Evolutionary conservation across 2,797 vertebrate genomes (phyloP).

Genomic region (Clarias laeviceps): DNA sequence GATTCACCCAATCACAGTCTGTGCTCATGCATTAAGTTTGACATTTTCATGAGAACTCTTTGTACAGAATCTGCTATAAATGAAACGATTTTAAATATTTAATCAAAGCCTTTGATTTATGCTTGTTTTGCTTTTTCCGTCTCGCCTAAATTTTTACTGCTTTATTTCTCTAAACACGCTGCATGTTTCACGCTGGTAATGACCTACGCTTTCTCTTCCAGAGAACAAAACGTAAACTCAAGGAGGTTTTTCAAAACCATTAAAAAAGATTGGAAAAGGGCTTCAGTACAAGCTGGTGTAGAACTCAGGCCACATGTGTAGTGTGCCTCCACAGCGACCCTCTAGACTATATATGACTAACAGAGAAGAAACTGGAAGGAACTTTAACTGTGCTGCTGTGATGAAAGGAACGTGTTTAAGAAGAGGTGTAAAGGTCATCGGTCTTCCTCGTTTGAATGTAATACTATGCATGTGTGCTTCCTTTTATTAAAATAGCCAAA

Average conservation of each 20-base stretch:
- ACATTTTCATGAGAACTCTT: slow-evolving; percentile 12
- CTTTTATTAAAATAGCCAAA: neutral
- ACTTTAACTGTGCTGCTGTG: neutral
- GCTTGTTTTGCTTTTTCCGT: too few relatives aligned
- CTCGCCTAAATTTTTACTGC: neutral
- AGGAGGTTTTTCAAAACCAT: neutral
- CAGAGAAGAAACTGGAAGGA: neutral
- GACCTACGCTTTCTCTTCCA: neutral
- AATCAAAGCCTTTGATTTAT: neutral
- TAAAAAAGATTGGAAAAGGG: neutral
- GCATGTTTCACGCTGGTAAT: neutral
- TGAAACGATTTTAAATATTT: neutral
- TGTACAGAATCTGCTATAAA: neutral
- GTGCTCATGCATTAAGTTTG: neutral
- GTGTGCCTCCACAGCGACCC: neutral
- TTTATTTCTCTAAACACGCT: neutral
- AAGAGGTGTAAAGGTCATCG: neutral
- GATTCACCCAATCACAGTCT: slow-evolving; percentile 10
- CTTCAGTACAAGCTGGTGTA: slow-evolving; percentile 4
- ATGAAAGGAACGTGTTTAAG: neutral
- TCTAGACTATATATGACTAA: neutral
- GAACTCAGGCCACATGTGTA: neutral
- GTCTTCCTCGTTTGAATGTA: neutral
- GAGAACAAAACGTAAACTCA: neutral
- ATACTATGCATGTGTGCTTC: neutral